Evolutionary conservation across 2,797 vertebrate genomes (phyloP).

Genomic region (Siniperca undulata): DNA sequence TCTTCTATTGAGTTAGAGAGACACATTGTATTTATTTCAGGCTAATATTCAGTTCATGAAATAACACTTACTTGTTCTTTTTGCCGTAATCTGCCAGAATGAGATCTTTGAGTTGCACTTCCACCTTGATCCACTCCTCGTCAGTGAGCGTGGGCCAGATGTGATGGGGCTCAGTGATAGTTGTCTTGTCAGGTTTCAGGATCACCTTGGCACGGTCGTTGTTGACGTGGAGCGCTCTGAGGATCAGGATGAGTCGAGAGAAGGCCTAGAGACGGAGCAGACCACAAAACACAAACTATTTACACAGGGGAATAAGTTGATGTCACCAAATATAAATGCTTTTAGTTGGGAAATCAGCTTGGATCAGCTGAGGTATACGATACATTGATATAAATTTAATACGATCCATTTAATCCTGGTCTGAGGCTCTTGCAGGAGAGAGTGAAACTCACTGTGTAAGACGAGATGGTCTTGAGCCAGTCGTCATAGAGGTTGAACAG

Average conservation of each 20-base stretch:
- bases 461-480: conserved; percentile 99
- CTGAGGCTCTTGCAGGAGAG: background rate
- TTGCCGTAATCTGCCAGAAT: conserved; percentile 99
- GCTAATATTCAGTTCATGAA: background rate
- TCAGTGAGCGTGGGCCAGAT: conserved; percentile 99
- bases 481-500: conserved; percentile 99
- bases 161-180: conserved; percentile 98
- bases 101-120: conserved; percentile 98
- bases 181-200: conserved; percentile 98
- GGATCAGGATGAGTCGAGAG: conserved; percentile 98
- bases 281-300: conserved; percentile 45
- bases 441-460: conserved; percentile 92
- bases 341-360: background rate
- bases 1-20: background rate
- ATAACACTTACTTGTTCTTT: conserved; percentile 96
- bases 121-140: conserved; percentile 99
- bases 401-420: background rate
- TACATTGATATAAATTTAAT: background rate
- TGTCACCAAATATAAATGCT: background rate
- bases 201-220: conserved; percentile 99
- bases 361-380: background rate
- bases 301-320: conserved; percentile 33
- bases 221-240: conserved; percentile 96
- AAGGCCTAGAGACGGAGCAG: conserved; percentile 88
- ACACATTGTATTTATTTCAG: background rate